Conservation (phyloP, 2,113 vertebrate genomes). For the Zingel zingel region DNA sequence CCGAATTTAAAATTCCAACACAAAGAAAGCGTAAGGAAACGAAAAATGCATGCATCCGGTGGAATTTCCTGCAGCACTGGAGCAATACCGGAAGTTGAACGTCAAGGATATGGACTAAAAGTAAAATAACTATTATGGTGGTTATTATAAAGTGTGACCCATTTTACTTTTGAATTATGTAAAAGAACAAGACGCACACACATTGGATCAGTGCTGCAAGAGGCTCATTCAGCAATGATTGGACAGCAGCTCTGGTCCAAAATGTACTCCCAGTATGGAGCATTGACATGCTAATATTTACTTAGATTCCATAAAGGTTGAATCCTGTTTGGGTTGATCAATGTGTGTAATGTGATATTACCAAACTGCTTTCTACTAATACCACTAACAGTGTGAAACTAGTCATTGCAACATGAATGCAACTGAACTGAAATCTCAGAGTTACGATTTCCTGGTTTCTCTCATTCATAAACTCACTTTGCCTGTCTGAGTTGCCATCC, state of each 20-base stretch:
- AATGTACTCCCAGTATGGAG: background rate
- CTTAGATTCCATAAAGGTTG: background rate
- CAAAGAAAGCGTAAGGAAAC: too few relatives aligned
- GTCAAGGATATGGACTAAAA: too few relatives aligned
- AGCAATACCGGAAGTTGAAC: too few relatives aligned
- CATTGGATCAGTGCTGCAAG: background rate
- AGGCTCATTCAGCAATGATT: background rate
- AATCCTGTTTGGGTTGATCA: constrained; percentile 14
- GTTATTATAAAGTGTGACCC: too few relatives aligned
- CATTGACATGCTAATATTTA: background rate
- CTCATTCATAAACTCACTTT: constrained; percentile 85
- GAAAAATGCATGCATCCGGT: too few relatives aligned
- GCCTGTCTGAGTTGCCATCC: constrained; percentile 82
- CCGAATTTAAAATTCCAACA: too few relatives aligned
- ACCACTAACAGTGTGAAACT: constrained; percentile 71
- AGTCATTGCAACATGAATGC: constrained; percentile 49
- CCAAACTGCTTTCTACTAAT: constrained; percentile 73
- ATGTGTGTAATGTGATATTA: constrained; percentile 37
- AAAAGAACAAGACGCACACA: background rate
- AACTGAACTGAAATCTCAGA: constrained; percentile 58
- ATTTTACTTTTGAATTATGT: too few relatives aligned
- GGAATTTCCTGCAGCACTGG: too few relatives aligned
- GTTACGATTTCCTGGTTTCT: constrained; percentile 79
- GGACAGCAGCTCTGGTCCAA: constrained; percentile 1
- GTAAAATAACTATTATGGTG: too few relatives aligned